Base-by-base conservation (phyloP, 2,888 invertebrate species). In the Agrotis ipsilon region DNA sequence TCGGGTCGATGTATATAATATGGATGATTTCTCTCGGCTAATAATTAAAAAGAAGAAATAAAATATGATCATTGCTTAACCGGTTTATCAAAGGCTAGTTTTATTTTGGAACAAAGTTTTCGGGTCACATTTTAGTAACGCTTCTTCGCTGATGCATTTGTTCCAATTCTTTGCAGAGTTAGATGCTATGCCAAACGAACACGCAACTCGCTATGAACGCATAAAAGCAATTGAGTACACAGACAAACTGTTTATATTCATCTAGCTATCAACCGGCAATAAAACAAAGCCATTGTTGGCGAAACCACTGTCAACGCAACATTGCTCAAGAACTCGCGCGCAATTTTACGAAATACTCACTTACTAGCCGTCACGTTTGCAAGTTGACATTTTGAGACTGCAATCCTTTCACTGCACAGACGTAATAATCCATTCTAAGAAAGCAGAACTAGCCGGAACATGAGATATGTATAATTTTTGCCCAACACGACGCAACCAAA, bases 311-410 rank as follows among this genome's bases (percentile, higher is more conserved):
- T 91, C 92, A 89, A 86, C 79, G 83, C 76, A 75, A 68, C 48
- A 82, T 94, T 94, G 89, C 93, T 78, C 85, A 93, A 94, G 75
- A 66, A 75, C 88, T 91, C 89, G 92, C 91, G 91, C 89, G 86
- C 85, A 87, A 83, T 93, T 95, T 95, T 95, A 91, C 95, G 94
- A 94, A 94, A 96, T 89, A 86, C 82, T 86, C 67, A 85, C 86
- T 86, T 83, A 86, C 85, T 85, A 76, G 84, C 81, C 81, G 90
- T 93, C 93, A 93, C 94, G 93, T 92, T 91, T 86, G 86, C 79
- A 84, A 80, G 83, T 86, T 92, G 94, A 94, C 92, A 93, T 93
- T 94, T 86, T 89, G 85, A 89, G 89, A 90, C 89, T 87, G 89
- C 86, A 89, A 88, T 92, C 93, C 94, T 94, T 94, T 94, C 94